Percentiles rank a stretch among this genome's conserved stretches.
phyloP scores from a whole-genome alignment of 2,797 vertebrate genomes.

The Meda fulgida region DNA sequence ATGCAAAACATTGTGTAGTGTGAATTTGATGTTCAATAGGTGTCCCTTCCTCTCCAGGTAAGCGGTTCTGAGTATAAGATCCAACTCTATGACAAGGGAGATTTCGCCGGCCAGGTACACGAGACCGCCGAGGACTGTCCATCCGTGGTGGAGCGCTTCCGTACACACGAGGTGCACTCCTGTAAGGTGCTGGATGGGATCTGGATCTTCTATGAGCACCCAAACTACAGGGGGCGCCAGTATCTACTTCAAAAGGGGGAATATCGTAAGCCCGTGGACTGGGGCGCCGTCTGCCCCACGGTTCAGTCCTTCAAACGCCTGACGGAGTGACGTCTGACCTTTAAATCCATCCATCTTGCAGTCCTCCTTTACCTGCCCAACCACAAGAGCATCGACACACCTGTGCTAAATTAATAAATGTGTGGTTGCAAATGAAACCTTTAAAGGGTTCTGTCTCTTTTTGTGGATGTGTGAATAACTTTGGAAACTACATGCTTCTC shows the following conservation, averaged over 20 bases:
- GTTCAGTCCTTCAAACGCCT: conserved; percentile 56
- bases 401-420: conserved; percentile 33
- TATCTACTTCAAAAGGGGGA: conserved; percentile 84
- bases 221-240: conserved; percentile 83
- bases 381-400: conserved; percentile 6
- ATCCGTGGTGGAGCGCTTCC: conserved; percentile 69
- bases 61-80: conserved; percentile 50
- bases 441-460: not conserved
- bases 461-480: not conserved
- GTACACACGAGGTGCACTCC: conserved; percentile 81
- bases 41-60: not conserved
- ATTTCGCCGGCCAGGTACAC: conserved; percentile 62
- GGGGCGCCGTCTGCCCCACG: conserved; percentile 57
- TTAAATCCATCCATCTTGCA: conserved; percentile 21
- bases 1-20: not conserved
- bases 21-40: not conserved
- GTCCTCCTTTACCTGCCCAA: not conserved
- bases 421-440: not conserved
- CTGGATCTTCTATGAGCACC: conserved; percentile 87
- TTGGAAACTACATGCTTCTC: not conserved
- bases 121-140: conserved; percentile 63
- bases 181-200: conserved; percentile 84
- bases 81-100: conserved; percentile 60
- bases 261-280: conserved; percentile 67
- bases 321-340: conserved; percentile 29